Evolutionary conservation across 2,797 vertebrate genomes (phyloP).

Genomic region (Channa striata): DNA sequence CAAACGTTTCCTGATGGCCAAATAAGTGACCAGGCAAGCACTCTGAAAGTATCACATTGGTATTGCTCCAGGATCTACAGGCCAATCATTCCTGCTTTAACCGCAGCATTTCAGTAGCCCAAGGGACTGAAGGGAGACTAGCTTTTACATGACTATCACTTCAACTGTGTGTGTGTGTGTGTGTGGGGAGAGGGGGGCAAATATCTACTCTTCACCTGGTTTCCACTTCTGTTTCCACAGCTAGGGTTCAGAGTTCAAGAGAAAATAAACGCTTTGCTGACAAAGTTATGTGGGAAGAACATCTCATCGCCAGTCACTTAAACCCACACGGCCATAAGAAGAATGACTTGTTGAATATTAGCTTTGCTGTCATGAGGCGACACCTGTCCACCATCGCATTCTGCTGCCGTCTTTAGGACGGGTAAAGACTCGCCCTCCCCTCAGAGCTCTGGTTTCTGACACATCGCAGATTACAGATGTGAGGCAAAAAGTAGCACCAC

Average conservation of each 20-base stretch:
- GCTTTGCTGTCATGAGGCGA: slow-evolving; percentile 46
- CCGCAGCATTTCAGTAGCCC: slow-evolving; percentile 57
- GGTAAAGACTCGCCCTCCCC: slow-evolving; percentile 50
- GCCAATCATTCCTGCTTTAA: slow-evolving; percentile 52
- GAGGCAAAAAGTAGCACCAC: slow-evolving; percentile 2
- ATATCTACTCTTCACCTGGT: slow-evolving; percentile 65
- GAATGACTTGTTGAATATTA: slow-evolving; percentile 42
- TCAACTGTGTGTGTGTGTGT: background rate
- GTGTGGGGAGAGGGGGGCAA: background rate
- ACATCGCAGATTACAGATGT: slow-evolving; percentile 30
- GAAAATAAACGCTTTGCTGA: slow-evolving; percentile 70
- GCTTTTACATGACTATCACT: slow-evolving; percentile 61
- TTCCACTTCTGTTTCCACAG: slow-evolving; percentile 68
- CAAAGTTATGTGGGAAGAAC: slow-evolving; percentile 63
- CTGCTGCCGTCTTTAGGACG: slow-evolving; percentile 36
- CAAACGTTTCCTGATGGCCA: slow-evolving; percentile 56
- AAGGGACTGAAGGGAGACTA: slow-evolving; percentile 41
- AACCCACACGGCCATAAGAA: slow-evolving; percentile 24
- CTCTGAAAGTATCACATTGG: slow-evolving; percentile 55
- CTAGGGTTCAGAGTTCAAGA: slow-evolving; percentile 62
- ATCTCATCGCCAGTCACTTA: slow-evolving; percentile 38
- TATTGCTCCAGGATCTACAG: slow-evolving; percentile 54
- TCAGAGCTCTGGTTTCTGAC: slow-evolving; percentile 51
- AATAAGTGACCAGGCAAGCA: slow-evolving; percentile 54
- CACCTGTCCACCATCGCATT: slow-evolving; percentile 48